Conservation (phyloP, 2,113 vertebrate genomes). For the Gallinago jamesoni region DNA sequence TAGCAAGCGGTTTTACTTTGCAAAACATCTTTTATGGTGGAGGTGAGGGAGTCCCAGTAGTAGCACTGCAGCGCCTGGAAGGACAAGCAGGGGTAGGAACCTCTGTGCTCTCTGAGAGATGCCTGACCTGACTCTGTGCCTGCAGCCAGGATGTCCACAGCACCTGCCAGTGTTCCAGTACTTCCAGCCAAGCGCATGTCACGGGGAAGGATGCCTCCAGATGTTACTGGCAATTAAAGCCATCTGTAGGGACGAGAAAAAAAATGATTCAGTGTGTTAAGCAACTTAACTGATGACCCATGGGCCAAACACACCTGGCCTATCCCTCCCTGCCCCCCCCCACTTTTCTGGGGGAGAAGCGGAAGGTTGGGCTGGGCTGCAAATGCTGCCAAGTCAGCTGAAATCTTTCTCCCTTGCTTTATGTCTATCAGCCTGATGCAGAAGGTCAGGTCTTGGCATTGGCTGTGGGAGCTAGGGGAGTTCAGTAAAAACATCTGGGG, state of each 20-base stretch:
- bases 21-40: background rate
- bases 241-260: background rate
- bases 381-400: background rate
- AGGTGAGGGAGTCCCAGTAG: background rate
- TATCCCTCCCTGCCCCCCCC: background rate
- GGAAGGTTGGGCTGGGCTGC: background rate
- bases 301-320: background rate
- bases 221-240: background rate
- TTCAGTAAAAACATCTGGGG: background rate
- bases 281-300: background rate
- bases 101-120: accelerated
- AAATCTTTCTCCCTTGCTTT: background rate
- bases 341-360: background rate
- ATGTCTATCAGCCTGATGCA: background rate
- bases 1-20: background rate
- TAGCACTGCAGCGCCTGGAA: background rate
- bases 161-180: background rate
- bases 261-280: background rate
- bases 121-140: background rate
- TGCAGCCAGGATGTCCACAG: background rate
- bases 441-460: background rate
- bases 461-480: background rate
- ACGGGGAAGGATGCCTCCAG: background rate
- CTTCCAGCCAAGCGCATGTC: accelerated
- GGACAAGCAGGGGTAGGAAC: accelerated